A percentile compares a stretch with the other conserved stretches of the same genome.
These are phyloP conservation scores for Anabas testudineus DNA, from an alignment of 2,797 vertebrate genomes.

Conservation along the genomic window DNA sequence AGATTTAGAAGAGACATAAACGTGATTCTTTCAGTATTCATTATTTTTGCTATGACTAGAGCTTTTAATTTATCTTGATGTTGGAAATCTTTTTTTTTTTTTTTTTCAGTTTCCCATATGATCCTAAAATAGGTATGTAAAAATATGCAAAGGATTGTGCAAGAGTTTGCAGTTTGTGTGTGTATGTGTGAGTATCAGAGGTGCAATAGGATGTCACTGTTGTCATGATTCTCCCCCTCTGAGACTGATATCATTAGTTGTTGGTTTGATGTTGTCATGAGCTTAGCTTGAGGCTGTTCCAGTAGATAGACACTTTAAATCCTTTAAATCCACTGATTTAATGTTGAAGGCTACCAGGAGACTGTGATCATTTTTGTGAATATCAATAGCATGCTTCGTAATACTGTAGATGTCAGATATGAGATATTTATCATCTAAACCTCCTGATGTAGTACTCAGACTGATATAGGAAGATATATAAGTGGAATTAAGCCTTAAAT, in stretches of 20 bases:
- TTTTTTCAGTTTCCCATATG: slow-evolving; percentile 7
- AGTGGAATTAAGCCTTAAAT: slow-evolving; percentile 17
- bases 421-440: slow-evolving; percentile 13
- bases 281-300: slow-evolving; percentile 48
- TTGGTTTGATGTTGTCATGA: slow-evolving; percentile 58
- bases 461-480: background rate
- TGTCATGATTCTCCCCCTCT: slow-evolving; percentile 46
- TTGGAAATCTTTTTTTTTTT: background rate
- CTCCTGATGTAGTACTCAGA: background rate
- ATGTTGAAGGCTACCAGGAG: slow-evolving; percentile 27
- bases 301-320: slow-evolving; percentile 43
- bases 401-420: slow-evolving; percentile 10
- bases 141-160: slow-evolving; percentile 17
- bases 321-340: slow-evolving; percentile 42
- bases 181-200: background rate
- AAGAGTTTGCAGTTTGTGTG: background rate
- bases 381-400: slow-evolving; percentile 11
- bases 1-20: slow-evolving; percentile 14
- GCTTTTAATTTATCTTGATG: slow-evolving; percentile 6
- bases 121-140: slow-evolving; percentile 9
- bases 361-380: slow-evolving; percentile 41
- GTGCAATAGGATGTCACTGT: slow-evolving; percentile 44
- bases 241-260: slow-evolving; percentile 51
- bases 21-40: background rate
- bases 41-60: slow-evolving; percentile 8